Evolutionary conservation across 2,113 vertebrate genomes (phyloP).

Genomic region (Macroglossus sobrinus): DNA sequence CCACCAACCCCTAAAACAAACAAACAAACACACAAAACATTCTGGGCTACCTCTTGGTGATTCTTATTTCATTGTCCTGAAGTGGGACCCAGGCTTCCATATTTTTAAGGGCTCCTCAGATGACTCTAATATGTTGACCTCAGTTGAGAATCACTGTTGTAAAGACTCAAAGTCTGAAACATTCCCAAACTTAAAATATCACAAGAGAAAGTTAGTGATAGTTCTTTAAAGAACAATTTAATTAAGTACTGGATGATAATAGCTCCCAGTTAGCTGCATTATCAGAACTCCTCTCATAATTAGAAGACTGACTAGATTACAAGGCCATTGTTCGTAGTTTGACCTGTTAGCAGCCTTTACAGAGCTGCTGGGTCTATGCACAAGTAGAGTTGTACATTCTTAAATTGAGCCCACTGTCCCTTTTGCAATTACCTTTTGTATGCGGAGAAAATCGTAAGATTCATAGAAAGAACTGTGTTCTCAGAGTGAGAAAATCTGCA

Average conservation of each 20-base stretch:
- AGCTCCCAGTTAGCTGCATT: background rate
- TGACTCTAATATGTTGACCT: background rate
- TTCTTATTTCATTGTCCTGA: background rate
- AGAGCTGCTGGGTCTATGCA: background rate
- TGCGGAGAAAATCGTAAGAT: background rate
- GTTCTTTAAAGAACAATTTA: background rate
- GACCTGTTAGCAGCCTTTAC: background rate
- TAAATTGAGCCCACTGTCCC: rapidly evolving
- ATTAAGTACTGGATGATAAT: background rate
- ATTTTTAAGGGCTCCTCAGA: background rate
- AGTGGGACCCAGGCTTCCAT: background rate
- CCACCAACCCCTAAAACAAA: background rate
- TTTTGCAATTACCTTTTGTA: background rate
- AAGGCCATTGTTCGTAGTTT: background rate
- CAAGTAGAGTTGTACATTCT: no score
- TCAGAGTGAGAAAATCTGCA: background rate
- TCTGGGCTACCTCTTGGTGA: background rate
- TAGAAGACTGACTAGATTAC: background rate
- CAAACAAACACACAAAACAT: background rate
- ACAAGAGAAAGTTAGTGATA: background rate
- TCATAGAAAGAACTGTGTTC: background rate
- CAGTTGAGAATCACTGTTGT: background rate
- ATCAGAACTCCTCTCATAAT: background rate
- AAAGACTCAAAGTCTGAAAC: background rate
- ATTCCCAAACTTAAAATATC: background rate